Base-by-base conservation (phyloP, 2,113 vertebrate species). In the Noturus placidus region DNA sequence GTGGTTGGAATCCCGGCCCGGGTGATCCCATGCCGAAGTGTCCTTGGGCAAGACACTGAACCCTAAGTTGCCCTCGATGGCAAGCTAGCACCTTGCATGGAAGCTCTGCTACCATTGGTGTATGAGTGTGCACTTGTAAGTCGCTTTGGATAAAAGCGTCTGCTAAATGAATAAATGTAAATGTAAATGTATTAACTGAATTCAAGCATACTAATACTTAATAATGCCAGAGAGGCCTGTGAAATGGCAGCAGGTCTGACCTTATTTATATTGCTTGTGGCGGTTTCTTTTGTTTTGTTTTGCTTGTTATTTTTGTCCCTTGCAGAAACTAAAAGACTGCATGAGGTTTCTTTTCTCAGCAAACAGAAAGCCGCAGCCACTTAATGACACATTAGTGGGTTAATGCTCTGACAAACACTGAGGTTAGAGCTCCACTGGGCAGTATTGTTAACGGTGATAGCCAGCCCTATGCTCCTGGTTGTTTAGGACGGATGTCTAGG, bases 351-450 rank as follows among this genome's bases (percentile, higher is more conserved):
- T 61, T 81, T 77, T 78, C 78, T 88, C 85, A 78, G 90, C 85
- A 90, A 89, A 91, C 89, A 89, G 89, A 84, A 90, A 87, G 84
- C 77, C 22, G 56, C 50, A 86, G 74, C 59, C 67, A 81, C 80
- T 86, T 86, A 85, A 86, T 89, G 80, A 89, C 86, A 89, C 88
- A 89, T 89, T 84, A 86, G 80, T 84, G 84, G 46, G 86, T 87
- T 90, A 89, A 87, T 83, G 86, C 74, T 86, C 82, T 86, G 87
- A 90, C 54, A 89, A 76, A 87, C 83, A 89, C 79, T 59, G 87
- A 90, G 86, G 83, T 87, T 79, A 86, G 88, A 82, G 76, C 82
- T 67, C 86, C 57, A n/a, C 83, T 38, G 85, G 57, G 83, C 35
- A 50, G 30, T 85, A 33, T 70, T 84, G 88, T 76, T 76, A 88